A percentile compares a stretch with the other conserved stretches of the same genome.
These are phyloP conservation scores for Chelmon rostratus DNA, from an alignment of 2,797 vertebrate genomes.

Conservation along the genomic window DNA sequence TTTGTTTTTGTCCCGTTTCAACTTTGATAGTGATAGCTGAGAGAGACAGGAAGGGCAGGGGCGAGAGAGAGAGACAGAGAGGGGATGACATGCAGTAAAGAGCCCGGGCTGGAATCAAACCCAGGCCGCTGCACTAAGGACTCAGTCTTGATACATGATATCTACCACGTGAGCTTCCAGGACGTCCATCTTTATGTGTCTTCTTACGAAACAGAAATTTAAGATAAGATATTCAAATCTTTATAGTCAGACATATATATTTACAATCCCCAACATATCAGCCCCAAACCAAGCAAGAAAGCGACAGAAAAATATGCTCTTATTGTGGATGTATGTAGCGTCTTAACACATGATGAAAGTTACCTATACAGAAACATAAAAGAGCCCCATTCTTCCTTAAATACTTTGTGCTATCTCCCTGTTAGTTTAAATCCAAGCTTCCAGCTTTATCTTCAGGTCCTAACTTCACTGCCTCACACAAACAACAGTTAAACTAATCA, in stretches of 20 bases:
- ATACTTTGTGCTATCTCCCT: no score
- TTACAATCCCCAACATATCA: background rate
- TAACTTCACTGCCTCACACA: conserved; percentile 24
- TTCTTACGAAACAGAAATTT: background rate
- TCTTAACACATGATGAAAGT: background rate
- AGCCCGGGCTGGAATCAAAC: no score
- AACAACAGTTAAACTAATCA: conserved; percentile 47
- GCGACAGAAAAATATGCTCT: background rate
- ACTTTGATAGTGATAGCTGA: no score
- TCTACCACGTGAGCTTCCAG: no score
- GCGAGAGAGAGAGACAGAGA: no score
- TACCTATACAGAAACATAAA: background rate
- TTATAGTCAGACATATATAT: background rate
- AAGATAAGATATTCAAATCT: background rate
- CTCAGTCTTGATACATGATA: no score
- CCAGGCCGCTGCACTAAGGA: no score
- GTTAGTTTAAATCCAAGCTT: background rate
- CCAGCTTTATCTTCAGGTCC: conserved; percentile 28
- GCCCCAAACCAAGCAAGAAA: no score
- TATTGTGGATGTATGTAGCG: background rate
- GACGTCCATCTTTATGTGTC: background rate
- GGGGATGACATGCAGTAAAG: no score
- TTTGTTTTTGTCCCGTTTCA: no score
- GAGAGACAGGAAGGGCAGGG: no score
- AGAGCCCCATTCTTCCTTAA: conserved; percentile 1